Conservation (phyloP, 2,113 vertebrate species). For the Cyphomyrus discorhynchus region DNA sequence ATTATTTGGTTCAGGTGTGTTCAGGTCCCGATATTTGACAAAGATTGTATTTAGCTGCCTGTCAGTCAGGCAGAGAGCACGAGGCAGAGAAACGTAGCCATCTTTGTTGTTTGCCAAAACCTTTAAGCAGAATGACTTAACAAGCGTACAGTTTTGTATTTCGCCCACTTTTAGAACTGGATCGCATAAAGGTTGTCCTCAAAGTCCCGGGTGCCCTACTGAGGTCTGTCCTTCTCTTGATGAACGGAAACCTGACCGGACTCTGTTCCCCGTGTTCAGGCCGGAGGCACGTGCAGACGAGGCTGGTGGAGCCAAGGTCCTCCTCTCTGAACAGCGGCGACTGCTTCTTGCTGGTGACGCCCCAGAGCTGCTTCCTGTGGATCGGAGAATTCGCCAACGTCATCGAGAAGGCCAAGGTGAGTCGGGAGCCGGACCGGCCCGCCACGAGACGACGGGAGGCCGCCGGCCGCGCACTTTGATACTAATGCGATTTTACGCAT, state of each 20-base stretch:
- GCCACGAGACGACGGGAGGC: not conserved
- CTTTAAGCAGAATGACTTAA: not conserved
- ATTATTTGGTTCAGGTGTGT: not conserved
- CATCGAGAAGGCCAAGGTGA: constrained; percentile 90
- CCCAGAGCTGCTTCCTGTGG: constrained; percentile 85
- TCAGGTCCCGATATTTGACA: not conserved
- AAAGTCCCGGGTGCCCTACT: not conserved
- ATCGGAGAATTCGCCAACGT: constrained; percentile 89
- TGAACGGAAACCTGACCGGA: not conserved
- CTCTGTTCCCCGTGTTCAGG: constrained; percentile 51
- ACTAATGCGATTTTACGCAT: not conserved
- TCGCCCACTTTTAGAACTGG: not conserved
- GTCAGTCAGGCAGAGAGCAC: not conserved
- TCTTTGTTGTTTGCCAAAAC: not conserved
- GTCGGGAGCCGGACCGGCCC: constrained; percentile 20
- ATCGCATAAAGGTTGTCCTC: not conserved
- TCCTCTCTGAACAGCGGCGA: constrained; percentile 89
- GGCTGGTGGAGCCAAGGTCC: constrained; percentile 85
- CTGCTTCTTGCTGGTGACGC: constrained; percentile 84
- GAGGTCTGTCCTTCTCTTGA: not conserved
- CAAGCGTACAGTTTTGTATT: not conserved
- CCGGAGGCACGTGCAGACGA: constrained; percentile 86
- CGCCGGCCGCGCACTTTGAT: not conserved
- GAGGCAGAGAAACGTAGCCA: not conserved
- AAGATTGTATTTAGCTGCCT: not conserved